Conservation (phyloP, 2,888 invertebrate genomes). For the Erebia epiphron region DNA sequence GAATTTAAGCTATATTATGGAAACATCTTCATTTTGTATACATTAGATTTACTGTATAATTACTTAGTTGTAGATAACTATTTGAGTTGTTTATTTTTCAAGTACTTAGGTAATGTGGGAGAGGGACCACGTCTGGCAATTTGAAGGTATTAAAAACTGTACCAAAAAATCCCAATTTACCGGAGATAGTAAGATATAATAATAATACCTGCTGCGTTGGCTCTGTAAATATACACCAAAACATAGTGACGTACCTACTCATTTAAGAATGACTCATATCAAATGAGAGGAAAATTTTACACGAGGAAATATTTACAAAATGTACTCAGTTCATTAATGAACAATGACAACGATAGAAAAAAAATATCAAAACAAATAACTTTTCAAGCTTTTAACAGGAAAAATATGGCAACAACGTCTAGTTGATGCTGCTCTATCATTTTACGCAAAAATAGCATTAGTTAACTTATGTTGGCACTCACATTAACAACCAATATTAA, state of each 20-base stretch:
- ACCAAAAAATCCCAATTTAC: not conserved
- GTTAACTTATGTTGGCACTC: too few species aligned
- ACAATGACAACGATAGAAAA: not conserved
- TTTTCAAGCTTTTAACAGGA: not conserved
- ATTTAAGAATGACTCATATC: conserved; percentile 10
- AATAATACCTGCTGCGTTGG: not conserved
- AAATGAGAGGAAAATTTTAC: conserved; percentile 31
- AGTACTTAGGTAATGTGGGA: not conserved
- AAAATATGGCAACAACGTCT: not conserved
- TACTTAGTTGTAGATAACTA: not conserved
- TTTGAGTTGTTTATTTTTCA: not conserved
- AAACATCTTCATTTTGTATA: not conserved
- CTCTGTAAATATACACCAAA: conserved; percentile 8
- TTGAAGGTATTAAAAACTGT: not conserved
- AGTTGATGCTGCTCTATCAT: not conserved
- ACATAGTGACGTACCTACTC: not conserved
- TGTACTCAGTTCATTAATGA: conserved; percentile 1
- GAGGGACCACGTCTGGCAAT: not conserved
- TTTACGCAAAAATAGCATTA: too few species aligned
- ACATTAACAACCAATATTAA: too few species aligned
- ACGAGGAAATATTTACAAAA: conserved; percentile 19
- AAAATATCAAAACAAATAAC: not conserved
- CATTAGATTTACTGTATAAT: not conserved
- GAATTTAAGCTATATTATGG: not conserved
- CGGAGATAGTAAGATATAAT: not conserved